Base-by-base conservation (phyloP, 1,140 invertebrate species). In the Ips nitidus region DNA sequence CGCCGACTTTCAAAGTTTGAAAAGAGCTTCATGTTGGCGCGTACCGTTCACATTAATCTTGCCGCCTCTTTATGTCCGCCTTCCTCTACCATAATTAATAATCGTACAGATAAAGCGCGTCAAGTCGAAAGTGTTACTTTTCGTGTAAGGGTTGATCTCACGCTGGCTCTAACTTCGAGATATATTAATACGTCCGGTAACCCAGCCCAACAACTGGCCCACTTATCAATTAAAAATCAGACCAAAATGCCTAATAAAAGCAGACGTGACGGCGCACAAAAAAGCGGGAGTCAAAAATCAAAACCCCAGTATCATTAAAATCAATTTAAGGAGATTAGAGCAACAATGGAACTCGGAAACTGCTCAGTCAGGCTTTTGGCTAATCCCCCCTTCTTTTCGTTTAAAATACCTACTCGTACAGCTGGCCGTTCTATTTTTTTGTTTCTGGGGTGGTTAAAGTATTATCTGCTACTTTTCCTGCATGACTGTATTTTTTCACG, bases 251-350 rank as follows among this genome's bases (percentile, higher is more conserved):
- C 39, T 60, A 60, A 60, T 60, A 6, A 22, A 60, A 36, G n/a
- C 36, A 41, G 58, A 60, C 58, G 58, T 60, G 58, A 60, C 58
- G 6, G 58, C 41, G 41, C 58, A 43, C 41, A 60, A 60, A 60
- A 60, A 45, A 57, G 4, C 55, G 58, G 58, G 58, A 60, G 58
- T 60, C 58, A 60, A 60, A 60, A 60, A 41, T 41, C 38, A 60
- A 60, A 60, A 39, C 8, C 58, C 52, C 52, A 22, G 52, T 55
- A 55, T 55, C 52, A 55, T 55, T 55, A 55, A 37, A 55, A 55
- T 55, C 52, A 55, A 55, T 55, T 55, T 55, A 55, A 7, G 52
- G 52, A 55, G 52, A 55, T 55, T 55, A 55, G 37, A 38, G 52
- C 52, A 22, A 55, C 52, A 55, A 55, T 55, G 52, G 52, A 37